phyloP scores from a whole-genome alignment of 2,113 vertebrate species.

The Pelodiscus sinensis region DNA sequence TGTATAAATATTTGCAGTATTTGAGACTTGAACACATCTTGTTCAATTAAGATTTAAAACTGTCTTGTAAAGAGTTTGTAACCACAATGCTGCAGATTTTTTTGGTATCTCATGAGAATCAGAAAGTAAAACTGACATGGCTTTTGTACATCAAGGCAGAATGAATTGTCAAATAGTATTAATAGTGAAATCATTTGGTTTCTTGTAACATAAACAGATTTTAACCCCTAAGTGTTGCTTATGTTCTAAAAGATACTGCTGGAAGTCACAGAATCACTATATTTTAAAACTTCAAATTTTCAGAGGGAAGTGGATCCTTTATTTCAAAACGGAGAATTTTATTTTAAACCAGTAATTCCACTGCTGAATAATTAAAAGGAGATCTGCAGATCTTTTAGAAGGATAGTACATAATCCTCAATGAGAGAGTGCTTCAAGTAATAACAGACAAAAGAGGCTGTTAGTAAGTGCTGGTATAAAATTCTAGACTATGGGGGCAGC shows the following conservation, averaged over 20 bases:
- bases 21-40: not conserved
- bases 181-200: not conserved
- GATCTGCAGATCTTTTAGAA: not conserved
- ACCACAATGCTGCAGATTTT: not conserved
- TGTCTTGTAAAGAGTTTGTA: not conserved
- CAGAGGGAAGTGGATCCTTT: not conserved
- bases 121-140: not conserved
- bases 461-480: not conserved
- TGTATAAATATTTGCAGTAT: no score
- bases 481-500: no score
- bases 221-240: not conserved
- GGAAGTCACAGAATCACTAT: not conserved
- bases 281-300: not conserved
- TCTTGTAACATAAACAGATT: not conserved
- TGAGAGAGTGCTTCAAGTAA: not conserved
- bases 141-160: not conserved
- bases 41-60: not conserved
- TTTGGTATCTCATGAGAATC: not conserved
- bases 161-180: not conserved
- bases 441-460: not conserved
- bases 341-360: slow-evolving; percentile 3
- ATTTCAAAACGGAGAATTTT: not conserved
- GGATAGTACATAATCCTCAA: not conserved
- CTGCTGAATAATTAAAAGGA: not conserved
- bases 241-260: not conserved